These are phyloP conservation scores for Aleiodes leptofemur DNA, from an alignment of 2,888 invertebrate genomes.

Conservation along the genomic window DNA sequence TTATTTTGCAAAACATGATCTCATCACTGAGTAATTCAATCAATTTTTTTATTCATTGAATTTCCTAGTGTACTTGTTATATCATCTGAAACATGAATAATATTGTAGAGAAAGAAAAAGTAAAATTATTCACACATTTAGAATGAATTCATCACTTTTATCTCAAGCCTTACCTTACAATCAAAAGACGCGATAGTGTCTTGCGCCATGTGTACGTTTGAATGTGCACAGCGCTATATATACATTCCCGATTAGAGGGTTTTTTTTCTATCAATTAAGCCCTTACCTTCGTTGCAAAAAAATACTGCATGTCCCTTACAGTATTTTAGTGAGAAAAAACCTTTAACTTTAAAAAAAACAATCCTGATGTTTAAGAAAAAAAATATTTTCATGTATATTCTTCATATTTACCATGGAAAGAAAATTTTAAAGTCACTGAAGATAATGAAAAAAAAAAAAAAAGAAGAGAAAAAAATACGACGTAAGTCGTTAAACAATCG, in stretches of 20 bases:
- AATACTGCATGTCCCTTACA: no score
- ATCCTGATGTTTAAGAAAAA: no score
- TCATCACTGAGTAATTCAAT: slow-evolving; percentile 3
- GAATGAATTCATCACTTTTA: slow-evolving; percentile 1
- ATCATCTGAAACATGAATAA: not conserved
- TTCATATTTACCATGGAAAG: slow-evolving; percentile 12
- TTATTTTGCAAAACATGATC: slow-evolving; percentile 8
- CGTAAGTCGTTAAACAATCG: slow-evolving; percentile 49
- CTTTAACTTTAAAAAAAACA: no score
- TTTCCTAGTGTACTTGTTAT: not conserved
- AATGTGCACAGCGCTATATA: no score
- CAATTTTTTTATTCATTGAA: not conserved
- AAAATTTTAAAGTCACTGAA: slow-evolving; percentile 13
- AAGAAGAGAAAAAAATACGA: slow-evolving; percentile 5
- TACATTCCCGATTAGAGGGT: no score
- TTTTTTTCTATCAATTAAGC: no score
- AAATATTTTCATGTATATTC: not conserved
- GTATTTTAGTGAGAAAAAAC: no score
- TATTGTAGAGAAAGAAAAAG: not conserved
- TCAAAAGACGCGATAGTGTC: no score
- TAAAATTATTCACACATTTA: not conserved
- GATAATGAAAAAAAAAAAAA: slow-evolving; percentile 6
- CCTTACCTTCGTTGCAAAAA: no score
- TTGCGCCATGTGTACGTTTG: no score
- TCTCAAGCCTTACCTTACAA: not conserved